These are phyloP conservation scores for Siniperca knerii DNA, from an alignment of 2,113 vertebrate species.

Conservation along the genomic window DNA sequence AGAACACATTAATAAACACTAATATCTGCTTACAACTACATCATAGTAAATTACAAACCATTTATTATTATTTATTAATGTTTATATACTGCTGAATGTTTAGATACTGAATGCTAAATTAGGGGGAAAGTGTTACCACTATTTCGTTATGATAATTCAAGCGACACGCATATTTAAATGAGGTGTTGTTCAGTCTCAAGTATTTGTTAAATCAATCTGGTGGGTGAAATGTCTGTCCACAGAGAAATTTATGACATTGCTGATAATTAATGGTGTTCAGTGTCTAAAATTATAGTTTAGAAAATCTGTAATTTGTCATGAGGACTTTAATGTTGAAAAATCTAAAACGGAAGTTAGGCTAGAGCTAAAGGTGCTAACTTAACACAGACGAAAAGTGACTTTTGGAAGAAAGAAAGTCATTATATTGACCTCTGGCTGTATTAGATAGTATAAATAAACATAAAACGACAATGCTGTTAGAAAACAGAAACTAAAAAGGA, in stretches of 20 bases:
- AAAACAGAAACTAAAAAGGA: background rate
- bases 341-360: constrained; percentile 9
- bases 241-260: too few relatives aligned
- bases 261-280: background rate
- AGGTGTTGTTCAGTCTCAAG: too few relatives aligned
- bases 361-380: background rate
- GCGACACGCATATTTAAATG: too few relatives aligned
- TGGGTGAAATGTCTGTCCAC: too few relatives aligned
- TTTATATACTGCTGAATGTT: too few relatives aligned
- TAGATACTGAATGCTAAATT: too few relatives aligned
- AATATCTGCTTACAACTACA: background rate
- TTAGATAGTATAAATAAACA: background rate
- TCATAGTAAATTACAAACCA: too few relatives aligned
- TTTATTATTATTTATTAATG: too few relatives aligned
- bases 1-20: background rate
- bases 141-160: too few relatives aligned
- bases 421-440: background rate
- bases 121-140: too few relatives aligned
- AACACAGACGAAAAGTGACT: background rate
- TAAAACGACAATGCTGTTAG: background rate
- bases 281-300: background rate
- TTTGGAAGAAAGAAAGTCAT: background rate
- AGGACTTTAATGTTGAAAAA: constrained; percentile 38
- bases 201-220: too few relatives aligned
- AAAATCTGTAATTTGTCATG: background rate